Base-by-base conservation (phyloP, 2,797 vertebrate genomes). In the Danio choprae region DNA sequence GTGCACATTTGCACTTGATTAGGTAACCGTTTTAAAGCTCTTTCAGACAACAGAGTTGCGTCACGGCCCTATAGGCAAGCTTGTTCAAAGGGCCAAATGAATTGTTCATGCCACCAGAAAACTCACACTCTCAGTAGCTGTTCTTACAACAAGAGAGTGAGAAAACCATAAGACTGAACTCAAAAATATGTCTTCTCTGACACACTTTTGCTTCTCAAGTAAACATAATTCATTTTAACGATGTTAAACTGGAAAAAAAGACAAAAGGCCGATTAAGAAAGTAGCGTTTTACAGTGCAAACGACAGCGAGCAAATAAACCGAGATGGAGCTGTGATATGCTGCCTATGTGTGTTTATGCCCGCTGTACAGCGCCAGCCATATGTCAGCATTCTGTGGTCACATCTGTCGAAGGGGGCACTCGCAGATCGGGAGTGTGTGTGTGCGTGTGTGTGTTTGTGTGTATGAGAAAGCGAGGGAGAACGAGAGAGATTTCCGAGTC, bases 301-400 rank as follows among this genome's bases (percentile, higher is more conserved):
- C 16, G 51, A 60, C n/a, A 65, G 68, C 40, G 64, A 74, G 55
- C 38, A 73, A 67, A 68, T 48, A 68, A 74, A 63, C 68, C 73
- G 40, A 69, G 74, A 76, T 7, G 41, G 58, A 81, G 77, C 59
- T 55, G n/a, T 60, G 43, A 78, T 79, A 71, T 77, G 73, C 62
- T 77, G 77, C 81, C 81, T 77, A 50, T 81, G 73, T 83, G 74
- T 83, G 81, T 83, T 79, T 83, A 81, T 81, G 77, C 72, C 77
- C 56, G 38, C 80, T 77, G 82, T 82, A 77, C 68, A 81, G 72
- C 72, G 77, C 68, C 82, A 82, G 81, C 84, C 84, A 84, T 86
- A 86, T 86, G 84, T 84, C 80, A 84, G 62, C 77, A 80, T 84
- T 86, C 84, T 84, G 84, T 86, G 84, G 76, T 76, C 84, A 84